A percentile compares a stretch with the other conserved stretches of the same genome.
Conservation (phyloP, 1,140 invertebrate genomes). For the Drosophila subobscura region DNA sequence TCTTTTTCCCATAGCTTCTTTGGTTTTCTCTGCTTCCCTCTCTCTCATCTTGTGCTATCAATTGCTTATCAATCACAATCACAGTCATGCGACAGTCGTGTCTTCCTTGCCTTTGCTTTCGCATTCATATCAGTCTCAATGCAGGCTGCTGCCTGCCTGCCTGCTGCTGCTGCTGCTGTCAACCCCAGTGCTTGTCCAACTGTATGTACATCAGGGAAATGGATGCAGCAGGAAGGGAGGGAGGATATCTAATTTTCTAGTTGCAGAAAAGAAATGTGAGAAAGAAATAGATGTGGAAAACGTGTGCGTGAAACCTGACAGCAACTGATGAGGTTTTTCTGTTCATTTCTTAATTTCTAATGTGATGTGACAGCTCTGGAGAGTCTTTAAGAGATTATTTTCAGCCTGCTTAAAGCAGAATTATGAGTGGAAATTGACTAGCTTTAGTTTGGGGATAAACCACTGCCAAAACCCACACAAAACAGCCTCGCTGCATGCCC, state of each 20-base stretch:
- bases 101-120: constrained; percentile 31
- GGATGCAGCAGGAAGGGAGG: not conserved
- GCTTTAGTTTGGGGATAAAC: too few relatives aligned
- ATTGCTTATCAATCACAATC: constrained; percentile 80
- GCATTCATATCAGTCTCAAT: constrained; percentile 62
- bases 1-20: not conserved
- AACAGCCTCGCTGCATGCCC: too few relatives aligned
- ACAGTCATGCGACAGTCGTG: constrained; percentile 61
- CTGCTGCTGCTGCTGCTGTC: constrained; percentile 1
- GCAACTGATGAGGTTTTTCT: too few relatives aligned
- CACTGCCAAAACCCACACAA: too few relatives aligned
- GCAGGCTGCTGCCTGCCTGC: not conserved
- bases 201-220: constrained; percentile 21
- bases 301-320: not conserved
- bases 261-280: not conserved
- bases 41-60: constrained; percentile 42
- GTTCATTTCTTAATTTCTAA: too few relatives aligned
- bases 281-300: not conserved
- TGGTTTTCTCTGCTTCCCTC: not conserved
- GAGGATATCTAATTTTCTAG: not conserved
- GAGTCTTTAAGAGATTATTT: too few relatives aligned
- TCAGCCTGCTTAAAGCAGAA: too few relatives aligned
- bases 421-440: too few relatives aligned
- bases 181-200: constrained; percentile 44
- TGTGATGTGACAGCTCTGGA: too few relatives aligned